Base-by-base conservation (phyloP, 2,888 invertebrate species). In the Heliothis peltigera region DNA sequence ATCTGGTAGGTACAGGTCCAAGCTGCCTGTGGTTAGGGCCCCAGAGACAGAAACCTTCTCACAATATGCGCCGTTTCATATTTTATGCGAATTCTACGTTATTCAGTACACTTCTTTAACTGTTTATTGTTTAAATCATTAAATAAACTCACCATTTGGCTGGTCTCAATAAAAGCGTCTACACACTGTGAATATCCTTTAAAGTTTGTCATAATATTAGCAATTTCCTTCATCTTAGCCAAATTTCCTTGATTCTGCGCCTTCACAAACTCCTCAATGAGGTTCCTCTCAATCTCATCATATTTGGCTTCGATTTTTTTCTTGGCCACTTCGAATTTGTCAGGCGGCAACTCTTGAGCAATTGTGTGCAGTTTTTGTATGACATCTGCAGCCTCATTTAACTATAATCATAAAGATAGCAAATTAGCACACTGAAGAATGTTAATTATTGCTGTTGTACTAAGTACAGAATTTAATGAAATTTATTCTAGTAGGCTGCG, bases 161-260 rank as follows among this genome's bases (percentile, higher is more conserved):
- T 98, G 80, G 99, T 98, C 87, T 99, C 99, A 84, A 99, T 99
- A 87, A 98, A 99, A 0, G 98, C 98, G 95, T 99, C 98, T 54
- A 99, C 97, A 91, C 99, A 99, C 79, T 98, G 98, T 0, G 98
- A 97, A 91, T 99, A 99, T 1, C 99, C 98, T 94, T 99, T 99
- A 87, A 99, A 99, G 85, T 99, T 98, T 0, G 98, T 98, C 83
- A 99, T 95, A 51, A 99, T 98, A 57, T 96, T 96, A 0, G 99
- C 99, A 74, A 99, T 97, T 82, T 98, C 97, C 84, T 98, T 98
- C 99, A 99, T 99, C 82, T 98, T 96, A 39, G 96, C 95, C 77
- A 97, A 96, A 87, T 99, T 98, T 77, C 97, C 97, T 69, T 97
- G 96, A 74, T 97, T 97, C 86, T 99, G 99, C 0, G 98, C 98